Evolutionary conservation across 30 jellyfish, hydroid and myxozoan genomes (phyloP), one percentile per base, ranked within the genome.

Genomic region (Hydractinia echinata): DNA sequence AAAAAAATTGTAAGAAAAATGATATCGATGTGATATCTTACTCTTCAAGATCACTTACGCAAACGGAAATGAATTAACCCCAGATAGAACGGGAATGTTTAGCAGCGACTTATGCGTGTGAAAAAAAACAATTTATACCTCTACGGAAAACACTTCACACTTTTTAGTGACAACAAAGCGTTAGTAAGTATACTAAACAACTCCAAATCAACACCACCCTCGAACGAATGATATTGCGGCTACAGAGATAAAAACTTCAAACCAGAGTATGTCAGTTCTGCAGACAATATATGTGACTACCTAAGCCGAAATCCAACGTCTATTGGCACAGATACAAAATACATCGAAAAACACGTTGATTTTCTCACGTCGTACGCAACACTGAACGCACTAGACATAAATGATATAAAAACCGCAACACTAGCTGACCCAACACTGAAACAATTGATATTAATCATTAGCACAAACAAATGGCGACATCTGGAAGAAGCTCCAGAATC

Each of bases 201-300:
- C 21, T 87, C 87, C 49, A 79, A 62, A n/a, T 1, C 86, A 1
- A 78, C 88, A 18, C 71, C 51, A 54, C 86, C 86, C 2, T 1
- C 30, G 87, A 79, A 56, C 56, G 87, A 62, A 30, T 79, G 58
- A 4, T 76, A 4, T 55, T 76, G 4, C 87, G 85, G 4, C 39
- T 79, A 55, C 84, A 76, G 5, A 5, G 82, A 49, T 76, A 76
- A 18, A 4, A 76, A 9, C 61, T 1, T 0, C 83, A 2, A 1
- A 76, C 3, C 79, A 2, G n/a, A 2, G 2, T 1, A 1, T 8
- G 49, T 83, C 10, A 15, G 5, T 0, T 2, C n/a, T n/a, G n/a
- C n/a, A n/a, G n/a, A n/a, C n/a, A n/a, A n/a, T n/a, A n/a, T n/a
- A n/a, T n/a, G n/a, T n/a, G n/a, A n/a, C n/a, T n/a, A n/a, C n/a